Conservation (phyloP, 53 echinoderm and acorn worm species). For the Astropecten irregularis region DNA sequence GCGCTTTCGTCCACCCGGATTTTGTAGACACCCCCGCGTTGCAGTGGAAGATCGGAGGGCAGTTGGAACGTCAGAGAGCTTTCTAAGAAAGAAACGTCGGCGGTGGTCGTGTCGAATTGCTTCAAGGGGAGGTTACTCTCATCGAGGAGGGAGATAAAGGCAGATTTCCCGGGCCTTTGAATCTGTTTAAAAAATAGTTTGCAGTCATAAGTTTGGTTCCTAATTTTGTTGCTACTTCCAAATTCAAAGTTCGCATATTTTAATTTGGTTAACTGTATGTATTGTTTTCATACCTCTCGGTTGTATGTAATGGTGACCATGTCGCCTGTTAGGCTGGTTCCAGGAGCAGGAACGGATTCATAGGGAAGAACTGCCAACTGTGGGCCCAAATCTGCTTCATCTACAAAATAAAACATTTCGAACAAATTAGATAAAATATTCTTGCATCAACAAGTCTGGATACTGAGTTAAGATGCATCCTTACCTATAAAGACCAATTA, state of each 20-base stretch:
- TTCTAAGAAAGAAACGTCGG: constrained; percentile 9
- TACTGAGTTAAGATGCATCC: too few relatives aligned
- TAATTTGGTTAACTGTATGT: too few relatives aligned
- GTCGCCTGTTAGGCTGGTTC: constrained; percentile 25
- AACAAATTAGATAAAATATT: not conserved
- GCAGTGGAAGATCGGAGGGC: constrained; percentile 29
- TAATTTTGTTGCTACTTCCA: too few relatives aligned
- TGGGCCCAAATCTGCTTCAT: constrained; percentile 8
- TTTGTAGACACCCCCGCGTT: constrained; percentile 13
- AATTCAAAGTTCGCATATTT: too few relatives aligned
- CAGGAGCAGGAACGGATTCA: constrained; percentile 29
- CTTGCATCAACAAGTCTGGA: too few relatives aligned
- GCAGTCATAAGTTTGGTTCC: not conserved
- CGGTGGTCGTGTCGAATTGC: constrained; percentile 27
- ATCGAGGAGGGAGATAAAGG: constrained; percentile 37
- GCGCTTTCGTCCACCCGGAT: constrained; percentile 44
- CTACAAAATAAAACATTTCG: not conserved
- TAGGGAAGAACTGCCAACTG: constrained; percentile 16
- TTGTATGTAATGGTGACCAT: constrained; percentile 20
- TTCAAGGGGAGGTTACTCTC: constrained; percentile 13
- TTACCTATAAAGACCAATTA: too few relatives aligned
- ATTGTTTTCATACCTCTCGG: constrained; percentile 43
- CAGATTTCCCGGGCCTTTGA: not conserved
- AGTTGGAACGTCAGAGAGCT: constrained; percentile 29
- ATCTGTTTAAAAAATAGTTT: constrained; percentile 3